Evolutionary conservation across 2,888 invertebrate species (phyloP), one percentile per base, ranked within the genome.

Genomic region (Eupithecia pulchellata): DNA sequence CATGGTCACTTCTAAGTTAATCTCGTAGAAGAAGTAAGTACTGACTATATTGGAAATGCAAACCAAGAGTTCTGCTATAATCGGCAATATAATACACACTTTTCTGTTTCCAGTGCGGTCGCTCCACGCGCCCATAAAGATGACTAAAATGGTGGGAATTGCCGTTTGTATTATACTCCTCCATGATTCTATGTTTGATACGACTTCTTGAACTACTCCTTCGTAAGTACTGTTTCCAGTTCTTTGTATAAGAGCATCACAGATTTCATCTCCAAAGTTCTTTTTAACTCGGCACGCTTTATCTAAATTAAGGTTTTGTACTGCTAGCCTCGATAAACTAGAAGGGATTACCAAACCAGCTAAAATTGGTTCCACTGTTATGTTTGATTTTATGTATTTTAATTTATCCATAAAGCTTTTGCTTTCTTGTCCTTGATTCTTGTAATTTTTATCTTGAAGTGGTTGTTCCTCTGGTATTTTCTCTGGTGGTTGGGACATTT

Each of bases 281-380:
- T 87, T 71, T 75, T 91, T 93, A 0, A 92, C 88, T 30, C 92
- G 80, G 66, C 93, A 93, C 0, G 92, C 86, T 83, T 93, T 93
- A 63, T 93, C 93, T 75, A 93, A 81, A 79, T 93, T 93, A 1
- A 93, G 78, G 77, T 93, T 93, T 72, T 93, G 92, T 52, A 91
- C 96, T 6, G 97, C 97, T 73, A 97, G 84, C 75, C 96, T 95
- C 1, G 97, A 96, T 34, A 95, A 81, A 80, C 95, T 95, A 42
- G 95, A 94, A 29, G 96, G 95, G 85, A 96, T 94, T 4, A 97
- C 95, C 78, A 96, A 95, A 62, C 96, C 96, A 0, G 96, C 96
- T 60, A 97, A 86, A 90, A 97, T 96, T 0, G 97, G 97, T 81
- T 97, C 97, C 0, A 97, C 96, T 2, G 96, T 96, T 75, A 96